These are phyloP conservation scores for Mastacembelus armatus DNA, from an alignment of 2,797 vertebrate species.

Conservation along the genomic window DNA sequence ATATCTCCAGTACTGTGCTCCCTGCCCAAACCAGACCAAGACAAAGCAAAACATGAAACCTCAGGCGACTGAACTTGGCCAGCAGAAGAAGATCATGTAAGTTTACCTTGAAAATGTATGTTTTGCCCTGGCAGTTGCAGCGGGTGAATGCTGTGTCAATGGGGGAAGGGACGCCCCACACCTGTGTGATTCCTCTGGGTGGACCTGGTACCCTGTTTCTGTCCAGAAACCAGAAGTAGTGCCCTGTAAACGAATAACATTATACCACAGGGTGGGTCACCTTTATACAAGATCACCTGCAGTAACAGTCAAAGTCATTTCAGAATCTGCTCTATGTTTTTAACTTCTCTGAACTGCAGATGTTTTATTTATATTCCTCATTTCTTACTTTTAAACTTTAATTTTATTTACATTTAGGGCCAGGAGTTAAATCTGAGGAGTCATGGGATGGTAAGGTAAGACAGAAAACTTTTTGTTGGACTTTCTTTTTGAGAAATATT, in stretches of 20 bases:
- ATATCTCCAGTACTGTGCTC: conserved; percentile 92
- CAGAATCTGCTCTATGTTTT: too few relatives aligned
- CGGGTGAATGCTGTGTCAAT: conserved; percentile 94
- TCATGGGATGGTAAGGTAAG: too few relatives aligned
- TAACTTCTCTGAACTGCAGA: too few relatives aligned
- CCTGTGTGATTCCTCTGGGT: conserved; percentile 86
- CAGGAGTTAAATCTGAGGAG: too few relatives aligned
- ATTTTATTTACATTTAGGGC: too few relatives aligned
- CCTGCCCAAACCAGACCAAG: conserved; percentile 74
- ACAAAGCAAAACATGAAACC: not conserved
- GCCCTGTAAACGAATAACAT: conserved; percentile 78
- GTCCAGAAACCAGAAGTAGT: conserved; percentile 93
- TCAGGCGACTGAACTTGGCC: not conserved
- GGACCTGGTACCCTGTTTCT: conserved; percentile 78
- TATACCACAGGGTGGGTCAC: not conserved
- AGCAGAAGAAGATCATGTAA: too few relatives aligned
- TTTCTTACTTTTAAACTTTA: too few relatives aligned
- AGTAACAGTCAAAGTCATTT: too few relatives aligned
- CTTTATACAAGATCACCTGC: not conserved
- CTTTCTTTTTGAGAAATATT: too few relatives aligned
- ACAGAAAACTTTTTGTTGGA: too few relatives aligned
- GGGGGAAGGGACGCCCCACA: conserved; percentile 95
- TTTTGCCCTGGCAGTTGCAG: conserved; percentile 96
- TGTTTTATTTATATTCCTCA: too few relatives aligned
- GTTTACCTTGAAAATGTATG: conserved; percentile 95